A percentile compares a stretch with the other conserved stretches of the same genome.
Evolutionary conservation across 2,888 invertebrate species (phyloP).

Genomic region (Exephanes ischioxanthus): DNA sequence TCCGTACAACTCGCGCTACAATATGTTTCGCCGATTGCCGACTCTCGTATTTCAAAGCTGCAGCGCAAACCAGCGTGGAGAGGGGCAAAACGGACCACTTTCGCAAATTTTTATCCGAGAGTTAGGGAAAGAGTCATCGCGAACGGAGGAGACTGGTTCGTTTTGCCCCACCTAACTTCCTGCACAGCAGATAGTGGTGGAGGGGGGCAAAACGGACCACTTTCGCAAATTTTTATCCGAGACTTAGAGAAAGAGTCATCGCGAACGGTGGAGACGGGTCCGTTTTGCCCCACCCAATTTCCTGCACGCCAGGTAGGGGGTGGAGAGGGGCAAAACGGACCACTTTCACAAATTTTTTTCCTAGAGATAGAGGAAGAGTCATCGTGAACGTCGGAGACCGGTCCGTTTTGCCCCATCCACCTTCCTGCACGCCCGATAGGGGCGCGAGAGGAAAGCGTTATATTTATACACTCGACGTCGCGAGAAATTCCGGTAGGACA

Average conservation of each 20-base stretch:
- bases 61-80: neutral
- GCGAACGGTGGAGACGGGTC: no score
- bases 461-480: constrained; percentile 22
- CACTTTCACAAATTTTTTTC: neutral
- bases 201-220: neutral
- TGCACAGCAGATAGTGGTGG: neutral
- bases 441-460: neutral
- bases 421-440: neutral
- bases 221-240: neutral
- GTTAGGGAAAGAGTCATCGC: neutral
- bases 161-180: neutral
- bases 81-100: neutral
- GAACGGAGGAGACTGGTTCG: no score
- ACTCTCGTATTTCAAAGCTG: constrained; percentile 48
- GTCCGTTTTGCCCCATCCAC: no score
- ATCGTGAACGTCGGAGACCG: no score
- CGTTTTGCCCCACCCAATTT: neutral
- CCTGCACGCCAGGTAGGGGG: neutral
- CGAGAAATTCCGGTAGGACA: constrained; percentile 8
- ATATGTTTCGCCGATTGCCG: constrained; percentile 31
- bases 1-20: neutral
- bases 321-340: neutral
- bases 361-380: neutral
- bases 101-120: neutral
- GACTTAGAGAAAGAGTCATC: neutral